A percentile compares a stretch with the other conserved stretches of the same genome.
Conservation (phyloP, 2,113 vertebrate genomes). For the Rhegmatorhina hoffmannsi region DNA sequence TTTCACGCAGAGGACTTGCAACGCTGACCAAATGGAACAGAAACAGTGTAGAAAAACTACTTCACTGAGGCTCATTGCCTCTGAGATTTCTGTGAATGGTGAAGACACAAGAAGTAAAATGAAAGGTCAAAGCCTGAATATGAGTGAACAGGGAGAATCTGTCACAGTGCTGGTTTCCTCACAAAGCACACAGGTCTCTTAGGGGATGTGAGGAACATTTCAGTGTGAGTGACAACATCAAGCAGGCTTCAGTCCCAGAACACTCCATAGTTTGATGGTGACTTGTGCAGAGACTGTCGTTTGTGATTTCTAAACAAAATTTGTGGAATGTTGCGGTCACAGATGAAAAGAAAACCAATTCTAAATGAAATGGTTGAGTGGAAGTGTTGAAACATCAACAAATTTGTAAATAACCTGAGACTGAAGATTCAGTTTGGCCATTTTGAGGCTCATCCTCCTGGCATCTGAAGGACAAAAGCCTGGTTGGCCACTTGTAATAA, state of each 20-base stretch:
- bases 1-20: background rate
- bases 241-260: background rate
- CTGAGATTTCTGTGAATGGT: background rate
- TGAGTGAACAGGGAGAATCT: background rate
- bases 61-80: background rate
- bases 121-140: background rate
- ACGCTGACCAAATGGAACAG: background rate
- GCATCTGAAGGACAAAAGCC: background rate
- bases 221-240: background rate
- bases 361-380: background rate
- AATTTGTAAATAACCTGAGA: background rate
- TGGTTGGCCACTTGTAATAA: fast-evolving
- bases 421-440: background rate
- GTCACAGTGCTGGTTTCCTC: background rate
- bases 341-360: background rate
- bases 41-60: background rate
- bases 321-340: background rate
- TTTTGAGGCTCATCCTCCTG: fast-evolving
- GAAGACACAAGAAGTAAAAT: background rate
- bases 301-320: background rate
- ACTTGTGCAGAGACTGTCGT: background rate
- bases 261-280: background rate
- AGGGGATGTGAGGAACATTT: fast-evolving
- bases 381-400: background rate
- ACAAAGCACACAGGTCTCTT: fast-evolving